These are phyloP conservation scores for Rhegmatorhina hoffmannsi DNA, from an alignment of 2,113 vertebrate genomes.

Conservation along the genomic window DNA sequence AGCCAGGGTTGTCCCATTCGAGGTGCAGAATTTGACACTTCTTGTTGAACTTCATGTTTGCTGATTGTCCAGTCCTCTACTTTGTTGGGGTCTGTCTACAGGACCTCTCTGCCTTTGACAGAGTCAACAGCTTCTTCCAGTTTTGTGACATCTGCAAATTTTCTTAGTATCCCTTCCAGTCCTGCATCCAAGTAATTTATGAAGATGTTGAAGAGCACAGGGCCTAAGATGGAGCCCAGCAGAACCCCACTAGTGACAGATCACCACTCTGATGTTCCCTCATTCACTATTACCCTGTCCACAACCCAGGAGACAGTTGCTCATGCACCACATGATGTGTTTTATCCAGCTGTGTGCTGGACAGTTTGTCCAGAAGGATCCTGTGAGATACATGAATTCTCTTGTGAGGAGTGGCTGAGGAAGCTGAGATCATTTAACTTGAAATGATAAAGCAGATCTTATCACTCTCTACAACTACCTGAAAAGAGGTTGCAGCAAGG, in stretches of 20 bases:
- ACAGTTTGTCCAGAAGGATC: background rate
- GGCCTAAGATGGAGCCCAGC: background rate
- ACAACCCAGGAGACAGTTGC: background rate
- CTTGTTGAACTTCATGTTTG: background rate
- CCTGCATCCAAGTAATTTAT: background rate
- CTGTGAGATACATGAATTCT: background rate
- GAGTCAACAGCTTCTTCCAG: background rate
- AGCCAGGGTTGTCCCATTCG: background rate
- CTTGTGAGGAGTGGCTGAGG: background rate
- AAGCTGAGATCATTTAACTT: background rate
- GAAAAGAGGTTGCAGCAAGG: background rate
- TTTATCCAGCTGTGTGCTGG: background rate
- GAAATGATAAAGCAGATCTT: background rate
- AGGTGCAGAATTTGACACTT: background rate
- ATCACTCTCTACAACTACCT: fast-evolving
- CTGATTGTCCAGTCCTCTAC: background rate
- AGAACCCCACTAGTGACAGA: background rate
- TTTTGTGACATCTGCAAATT: background rate
- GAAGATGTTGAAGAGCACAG: background rate
- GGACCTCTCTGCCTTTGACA: background rate
- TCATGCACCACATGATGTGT: too few relatives aligned
- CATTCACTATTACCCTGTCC: background rate
- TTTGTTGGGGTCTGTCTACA: background rate
- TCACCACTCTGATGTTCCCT: background rate
- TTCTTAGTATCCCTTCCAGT: background rate